Evolutionary conservation across 2,113 vertebrate species (phyloP).

Genomic region (Apistogramma diplotaenia): DNA sequence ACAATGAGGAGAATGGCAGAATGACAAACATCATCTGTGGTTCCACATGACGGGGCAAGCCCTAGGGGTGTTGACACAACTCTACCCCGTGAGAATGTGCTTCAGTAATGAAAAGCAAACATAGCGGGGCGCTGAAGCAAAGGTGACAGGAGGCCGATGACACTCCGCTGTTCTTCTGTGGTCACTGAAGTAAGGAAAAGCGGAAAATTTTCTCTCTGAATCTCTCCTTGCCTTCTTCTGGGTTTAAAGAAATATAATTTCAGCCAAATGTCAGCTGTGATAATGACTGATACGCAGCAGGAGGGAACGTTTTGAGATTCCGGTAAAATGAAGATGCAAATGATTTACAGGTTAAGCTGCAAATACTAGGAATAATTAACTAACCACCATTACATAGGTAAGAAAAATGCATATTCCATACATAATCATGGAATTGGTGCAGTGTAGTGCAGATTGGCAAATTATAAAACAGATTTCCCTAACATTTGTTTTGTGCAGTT

Average conservation of each 20-base stretch:
- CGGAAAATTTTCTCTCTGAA: background rate
- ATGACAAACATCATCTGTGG: constrained; percentile 33
- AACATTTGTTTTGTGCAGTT: too few relatives aligned
- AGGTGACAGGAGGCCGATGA: constrained; percentile 10
- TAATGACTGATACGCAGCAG: background rate
- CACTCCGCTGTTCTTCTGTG: background rate
- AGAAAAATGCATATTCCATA: background rate
- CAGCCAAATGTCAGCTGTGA: background rate
- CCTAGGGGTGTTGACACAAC: constrained; percentile 15
- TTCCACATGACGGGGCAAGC: constrained; percentile 10
- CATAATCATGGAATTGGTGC: too few relatives aligned
- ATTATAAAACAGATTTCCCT: too few relatives aligned
- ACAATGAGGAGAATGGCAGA: background rate
- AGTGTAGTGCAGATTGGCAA: too few relatives aligned
- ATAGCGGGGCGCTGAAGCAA: background rate
- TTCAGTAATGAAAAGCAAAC: constrained; percentile 48
- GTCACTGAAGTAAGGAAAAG: background rate
- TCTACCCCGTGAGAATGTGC: constrained; percentile 20
- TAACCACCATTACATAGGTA: background rate
- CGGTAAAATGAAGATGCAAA: background rate
- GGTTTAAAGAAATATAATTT: background rate
- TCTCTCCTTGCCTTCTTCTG: background rate
- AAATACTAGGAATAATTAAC: background rate
- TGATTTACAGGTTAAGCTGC: background rate
- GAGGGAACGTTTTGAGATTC: background rate